These are phyloP conservation scores for Chironomus tepperi DNA, from an alignment of 1,140 invertebrate genomes.

Conservation along the genomic window DNA sequence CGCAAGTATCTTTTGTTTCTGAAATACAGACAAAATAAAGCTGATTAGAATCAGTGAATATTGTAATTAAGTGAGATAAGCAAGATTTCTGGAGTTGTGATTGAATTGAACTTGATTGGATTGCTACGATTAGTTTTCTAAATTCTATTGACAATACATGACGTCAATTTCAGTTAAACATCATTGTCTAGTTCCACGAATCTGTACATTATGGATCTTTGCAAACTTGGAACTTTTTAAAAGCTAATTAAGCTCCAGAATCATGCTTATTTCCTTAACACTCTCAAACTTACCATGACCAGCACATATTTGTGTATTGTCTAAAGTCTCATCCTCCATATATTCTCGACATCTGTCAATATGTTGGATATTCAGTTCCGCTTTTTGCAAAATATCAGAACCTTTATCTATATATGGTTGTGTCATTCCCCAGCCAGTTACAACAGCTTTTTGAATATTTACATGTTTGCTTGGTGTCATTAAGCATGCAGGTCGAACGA, in stretches of 20 bases:
- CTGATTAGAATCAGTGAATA: neutral
- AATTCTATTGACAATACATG: too few relatives aligned
- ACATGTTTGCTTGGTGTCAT: constrained; percentile 36
- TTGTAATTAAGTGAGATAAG: too few relatives aligned
- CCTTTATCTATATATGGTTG: constrained; percentile 34
- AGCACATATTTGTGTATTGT: neutral
- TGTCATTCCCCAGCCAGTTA: constrained; percentile 14
- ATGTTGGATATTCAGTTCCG: constrained; percentile 48
- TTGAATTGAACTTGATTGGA: too few relatives aligned
- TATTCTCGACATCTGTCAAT: constrained; percentile 45
- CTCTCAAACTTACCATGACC: neutral
- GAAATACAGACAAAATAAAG: neutral
- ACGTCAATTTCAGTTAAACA: too few relatives aligned
- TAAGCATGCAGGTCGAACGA: constrained; percentile 49
- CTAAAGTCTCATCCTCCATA: constrained; percentile 34
- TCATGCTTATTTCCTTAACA: too few relatives aligned
- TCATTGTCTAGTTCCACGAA: too few relatives aligned
- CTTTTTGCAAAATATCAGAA: constrained; percentile 54
- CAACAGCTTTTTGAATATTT: constrained; percentile 32
- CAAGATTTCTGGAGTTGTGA: too few relatives aligned
- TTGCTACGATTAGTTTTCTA: too few relatives aligned
- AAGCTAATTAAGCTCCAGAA: too few relatives aligned
- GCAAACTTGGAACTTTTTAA: too few relatives aligned
- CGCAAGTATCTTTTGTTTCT: neutral
- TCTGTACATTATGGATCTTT: too few relatives aligned